These are phyloP conservation scores for Deroplatys truncata DNA, from an alignment of 2,888 invertebrate genomes.

Conservation along the genomic window DNA sequence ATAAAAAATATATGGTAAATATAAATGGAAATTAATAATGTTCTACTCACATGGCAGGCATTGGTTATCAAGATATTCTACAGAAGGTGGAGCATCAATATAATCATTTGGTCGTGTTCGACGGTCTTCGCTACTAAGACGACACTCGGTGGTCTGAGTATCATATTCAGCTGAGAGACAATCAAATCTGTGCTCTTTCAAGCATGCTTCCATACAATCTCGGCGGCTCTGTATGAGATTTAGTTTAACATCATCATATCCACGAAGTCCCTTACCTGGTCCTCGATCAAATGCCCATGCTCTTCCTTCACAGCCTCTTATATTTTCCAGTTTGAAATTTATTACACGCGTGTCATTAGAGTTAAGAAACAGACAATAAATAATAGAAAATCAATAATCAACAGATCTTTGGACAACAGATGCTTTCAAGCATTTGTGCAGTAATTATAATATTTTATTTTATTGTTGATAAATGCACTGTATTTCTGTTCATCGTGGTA, in stretches of 20 bases:
- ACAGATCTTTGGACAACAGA: not conserved
- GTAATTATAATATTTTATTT: too few species aligned
- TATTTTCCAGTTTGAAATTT: constrained; percentile 26
- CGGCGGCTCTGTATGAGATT: constrained; percentile 46
- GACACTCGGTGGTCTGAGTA: constrained; percentile 45
- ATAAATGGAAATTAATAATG: not conserved
- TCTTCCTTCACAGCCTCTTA: constrained; percentile 40
- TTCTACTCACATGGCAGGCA: constrained; percentile 46
- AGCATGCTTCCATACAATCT: constrained; percentile 50
- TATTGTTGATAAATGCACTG: too few species aligned
- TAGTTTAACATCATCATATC: constrained; percentile 45
- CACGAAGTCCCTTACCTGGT: constrained; percentile 47
- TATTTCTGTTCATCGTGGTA: too few species aligned
- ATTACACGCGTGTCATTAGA: too few species aligned
- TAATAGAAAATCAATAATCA: too few species aligned
- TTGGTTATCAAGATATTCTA: constrained; percentile 53
- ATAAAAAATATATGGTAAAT: not conserved
- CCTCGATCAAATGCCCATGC: constrained; percentile 51
- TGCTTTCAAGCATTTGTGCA: not conserved
- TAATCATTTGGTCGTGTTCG: constrained; percentile 46
- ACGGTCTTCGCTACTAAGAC: constrained; percentile 47
- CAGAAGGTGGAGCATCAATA: constrained; percentile 41
- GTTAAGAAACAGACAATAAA: too few species aligned
- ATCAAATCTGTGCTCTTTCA: constrained; percentile 40
- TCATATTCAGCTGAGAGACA: constrained; percentile 52